These are phyloP conservation scores for Apamea crenata DNA, from an alignment of 2,888 invertebrate genomes.

Conservation along the genomic window DNA sequence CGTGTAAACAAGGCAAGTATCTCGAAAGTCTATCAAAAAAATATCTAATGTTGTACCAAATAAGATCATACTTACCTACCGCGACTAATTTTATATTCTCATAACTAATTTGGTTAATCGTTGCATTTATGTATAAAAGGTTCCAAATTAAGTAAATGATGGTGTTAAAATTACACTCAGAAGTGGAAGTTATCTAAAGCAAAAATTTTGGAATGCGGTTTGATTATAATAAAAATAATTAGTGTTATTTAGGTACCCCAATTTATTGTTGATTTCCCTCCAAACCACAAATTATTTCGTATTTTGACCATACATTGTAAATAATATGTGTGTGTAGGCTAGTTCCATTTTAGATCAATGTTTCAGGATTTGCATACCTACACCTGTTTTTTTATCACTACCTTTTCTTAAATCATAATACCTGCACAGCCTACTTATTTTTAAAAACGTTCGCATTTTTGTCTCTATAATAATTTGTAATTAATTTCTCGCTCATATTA, in stretches of 20 bases:
- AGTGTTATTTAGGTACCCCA: constrained; percentile 49
- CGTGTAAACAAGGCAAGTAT: background rate
- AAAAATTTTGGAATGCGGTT: constrained; percentile 77
- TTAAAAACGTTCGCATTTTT: constrained; percentile 19
- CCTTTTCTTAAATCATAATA: background rate
- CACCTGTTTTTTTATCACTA: background rate
- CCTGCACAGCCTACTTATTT: background rate
- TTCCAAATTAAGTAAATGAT: background rate
- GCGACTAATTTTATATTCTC: background rate
- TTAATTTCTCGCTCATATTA: too few species aligned
- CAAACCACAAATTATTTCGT: constrained; percentile 21
- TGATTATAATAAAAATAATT: constrained; percentile 61
- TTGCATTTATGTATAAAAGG: background rate
- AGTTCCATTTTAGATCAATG: constrained; percentile 1
- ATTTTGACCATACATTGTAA: constrained; percentile 19
- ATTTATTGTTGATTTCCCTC: constrained; percentile 39
- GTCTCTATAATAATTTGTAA: background rate
- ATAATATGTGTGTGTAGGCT: constrained; percentile 21
- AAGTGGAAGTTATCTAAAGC: constrained; percentile 48
- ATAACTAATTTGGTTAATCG: background rate
- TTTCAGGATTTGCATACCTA: constrained; percentile 8
- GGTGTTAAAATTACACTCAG: constrained; percentile 49
- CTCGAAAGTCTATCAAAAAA: background rate
- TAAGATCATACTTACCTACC: background rate
- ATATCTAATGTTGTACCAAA: background rate